These are phyloP conservation scores for Pterophyllum scalare DNA, from an alignment of 2,113 vertebrate genomes.

Conservation along the genomic window DNA sequence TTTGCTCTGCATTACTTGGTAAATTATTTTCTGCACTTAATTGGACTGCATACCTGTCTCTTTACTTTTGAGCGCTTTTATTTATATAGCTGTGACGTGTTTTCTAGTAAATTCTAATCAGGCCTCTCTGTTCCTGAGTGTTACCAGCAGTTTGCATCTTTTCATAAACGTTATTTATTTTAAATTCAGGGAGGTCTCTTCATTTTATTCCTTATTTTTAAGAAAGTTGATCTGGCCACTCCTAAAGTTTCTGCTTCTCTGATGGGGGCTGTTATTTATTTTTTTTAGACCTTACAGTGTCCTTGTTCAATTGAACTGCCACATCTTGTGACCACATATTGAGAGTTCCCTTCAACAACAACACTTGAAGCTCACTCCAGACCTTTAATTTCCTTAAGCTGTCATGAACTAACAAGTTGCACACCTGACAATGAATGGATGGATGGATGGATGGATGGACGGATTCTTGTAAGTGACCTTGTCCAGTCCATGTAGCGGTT, in stretches of 20 bases:
- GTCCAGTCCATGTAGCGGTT: neutral
- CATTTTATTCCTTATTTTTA: neutral
- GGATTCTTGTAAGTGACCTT: slow-evolving; percentile 26
- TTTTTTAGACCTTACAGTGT: neutral
- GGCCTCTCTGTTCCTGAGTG: no score
- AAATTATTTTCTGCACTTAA: neutral
- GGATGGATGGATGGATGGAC: no score
- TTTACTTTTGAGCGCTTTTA: neutral
- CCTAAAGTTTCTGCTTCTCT: no score
- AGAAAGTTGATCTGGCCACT: neutral
- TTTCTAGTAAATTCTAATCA: no score
- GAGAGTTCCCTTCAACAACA: neutral
- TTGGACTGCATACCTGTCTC: neutral
- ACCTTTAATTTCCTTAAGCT: neutral
- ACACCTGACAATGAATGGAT: no score
- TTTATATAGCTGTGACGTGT: neutral
- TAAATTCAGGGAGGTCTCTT: no score
- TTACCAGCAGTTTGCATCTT: no score
- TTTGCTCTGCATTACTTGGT: neutral
- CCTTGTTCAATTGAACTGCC: neutral
- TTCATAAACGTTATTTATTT: no score
- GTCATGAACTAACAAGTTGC: neutral
- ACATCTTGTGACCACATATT: neutral
- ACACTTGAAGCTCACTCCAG: neutral
- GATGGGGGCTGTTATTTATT: neutral